Evolutionary conservation across 2,888 invertebrate genomes (phyloP), one percentile per base, ranked within the genome.

Genomic region (Drosophila bunnanda): DNA sequence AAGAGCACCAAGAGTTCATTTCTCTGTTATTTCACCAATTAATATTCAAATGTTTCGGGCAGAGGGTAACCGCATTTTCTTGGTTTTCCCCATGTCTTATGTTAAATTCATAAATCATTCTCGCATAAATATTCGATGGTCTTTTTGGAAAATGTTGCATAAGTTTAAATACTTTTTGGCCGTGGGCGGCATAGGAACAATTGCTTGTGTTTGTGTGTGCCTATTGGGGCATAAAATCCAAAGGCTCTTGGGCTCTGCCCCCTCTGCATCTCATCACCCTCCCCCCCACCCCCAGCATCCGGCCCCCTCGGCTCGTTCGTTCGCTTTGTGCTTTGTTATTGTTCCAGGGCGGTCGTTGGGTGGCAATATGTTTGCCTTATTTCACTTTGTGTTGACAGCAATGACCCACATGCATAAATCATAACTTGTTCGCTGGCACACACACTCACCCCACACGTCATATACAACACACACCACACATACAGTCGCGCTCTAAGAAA

Each of bases 381-480:
- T 81, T 77, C 69, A 69, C 66, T 79, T 83, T 71, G 84, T 78
- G 82, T 81, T 90, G 91, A 90, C 90, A 89, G 90, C 91, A 86
- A 77, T 90, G 90, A 90, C 90, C 91, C 85, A 90, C 80, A 90
- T 90, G 82, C 90, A 90, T 90, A 90, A 89, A 90, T 90, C 91
- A 90, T 84, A 90, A 73, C 78, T 82, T 79, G 71, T 74, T 71
- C 66, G 65, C 68, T 73, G 54, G 25, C 25, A 34, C 68, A 52
- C 46, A 67, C 50, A 62, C 56, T 34, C 71, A 52, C 61, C 53
- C 36, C 53, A 34, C 54, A 44, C 25, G 22, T 22, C 43, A 46
- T n/a, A 9, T 7, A 28, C n/a, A 15, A 28, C n/a, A n/a, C 22
- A 44, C 22, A 20, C 38, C 39, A 30, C 25, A 46, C 61, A 56